phyloP scores from a whole-genome alignment of 2,888 invertebrate genomes.

The Protodeltote pygarga region DNA sequence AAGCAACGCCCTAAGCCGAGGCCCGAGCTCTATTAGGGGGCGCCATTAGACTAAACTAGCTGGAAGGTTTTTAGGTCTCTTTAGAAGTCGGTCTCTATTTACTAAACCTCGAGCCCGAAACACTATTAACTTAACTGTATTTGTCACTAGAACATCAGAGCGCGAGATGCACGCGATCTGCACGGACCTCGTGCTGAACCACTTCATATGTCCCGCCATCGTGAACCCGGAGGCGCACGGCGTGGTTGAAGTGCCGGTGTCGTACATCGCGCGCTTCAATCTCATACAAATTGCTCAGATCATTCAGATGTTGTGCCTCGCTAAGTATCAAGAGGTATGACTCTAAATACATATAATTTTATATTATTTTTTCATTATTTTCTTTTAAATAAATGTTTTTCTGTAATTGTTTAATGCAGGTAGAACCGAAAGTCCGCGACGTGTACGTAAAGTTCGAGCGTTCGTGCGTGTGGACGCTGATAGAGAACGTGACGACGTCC shows the following conservation, averaged over 20 bases:
- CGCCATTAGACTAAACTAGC: too few relatives aligned
- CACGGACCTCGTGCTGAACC: constrained; percentile 96
- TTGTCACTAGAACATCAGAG: constrained; percentile 66
- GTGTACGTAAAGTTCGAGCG: constrained; percentile 93
- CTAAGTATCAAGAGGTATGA: constrained; percentile 92
- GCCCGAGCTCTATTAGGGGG: too few relatives aligned
- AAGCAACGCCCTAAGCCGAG: too few relatives aligned
- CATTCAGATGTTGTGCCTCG: constrained; percentile 95
- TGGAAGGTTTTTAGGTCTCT: too few relatives aligned
- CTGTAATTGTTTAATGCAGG: constrained; percentile 49
- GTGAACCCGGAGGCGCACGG: constrained; percentile 98
- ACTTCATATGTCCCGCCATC: constrained; percentile 98
- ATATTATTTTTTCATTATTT: neutral
- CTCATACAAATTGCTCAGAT: constrained; percentile 97
- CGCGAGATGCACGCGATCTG: constrained; percentile 90
- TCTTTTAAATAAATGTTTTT: neutral
- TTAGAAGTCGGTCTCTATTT: too few relatives aligned
- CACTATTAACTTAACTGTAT: neutral
- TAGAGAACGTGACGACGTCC: constrained; percentile 89
- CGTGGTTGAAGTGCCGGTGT: constrained; percentile 96
- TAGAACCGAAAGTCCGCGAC: constrained; percentile 86
- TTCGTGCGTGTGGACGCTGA: constrained; percentile 91
- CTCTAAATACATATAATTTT: neutral
- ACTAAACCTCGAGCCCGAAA: too few relatives aligned
- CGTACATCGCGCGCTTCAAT: constrained; percentile 96